Conservation (phyloP, 2,113 vertebrate genomes). For the Physeter macrocephalus region DNA sequence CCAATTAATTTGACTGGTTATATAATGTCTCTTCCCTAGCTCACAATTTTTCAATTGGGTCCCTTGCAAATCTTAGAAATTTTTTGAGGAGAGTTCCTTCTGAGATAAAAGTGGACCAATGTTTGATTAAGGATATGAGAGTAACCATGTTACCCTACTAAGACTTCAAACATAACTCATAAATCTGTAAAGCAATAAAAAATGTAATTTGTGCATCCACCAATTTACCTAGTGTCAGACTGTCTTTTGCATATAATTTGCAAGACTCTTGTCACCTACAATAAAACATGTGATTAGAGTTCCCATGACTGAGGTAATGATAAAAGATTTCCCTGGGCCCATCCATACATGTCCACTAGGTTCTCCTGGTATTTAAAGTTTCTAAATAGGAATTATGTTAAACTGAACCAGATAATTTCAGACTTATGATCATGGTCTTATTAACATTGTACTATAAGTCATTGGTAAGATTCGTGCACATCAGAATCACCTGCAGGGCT, state of each 20-base stretch:
- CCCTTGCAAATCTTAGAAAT: not conserved
- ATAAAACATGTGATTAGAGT: conserved; percentile 19
- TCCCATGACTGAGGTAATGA: not conserved
- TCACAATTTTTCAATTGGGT: not conserved
- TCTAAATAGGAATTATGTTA: conserved; percentile 20
- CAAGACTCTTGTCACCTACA: not conserved
- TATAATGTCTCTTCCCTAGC: not conserved
- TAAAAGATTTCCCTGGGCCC: not conserved
- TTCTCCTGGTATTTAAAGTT: not conserved
- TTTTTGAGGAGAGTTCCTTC: not conserved
- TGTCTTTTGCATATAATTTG: not conserved
- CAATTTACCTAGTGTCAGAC: not conserved
- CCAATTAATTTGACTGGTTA: not conserved
- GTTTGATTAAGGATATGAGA: not conserved
- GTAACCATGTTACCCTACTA: not conserved
- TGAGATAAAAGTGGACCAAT: not conserved
- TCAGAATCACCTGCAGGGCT: not conserved
- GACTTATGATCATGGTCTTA: not conserved
- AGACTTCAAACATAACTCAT: not conserved
- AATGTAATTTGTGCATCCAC: not conserved
- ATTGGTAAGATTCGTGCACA: not conserved
- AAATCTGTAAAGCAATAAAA: not conserved
- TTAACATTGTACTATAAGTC: not conserved
- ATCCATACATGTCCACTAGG: not conserved
- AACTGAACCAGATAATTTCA: not conserved